Conservation (phyloP, 2,113 vertebrate species). For the Salvelinus namaycush region DNA sequence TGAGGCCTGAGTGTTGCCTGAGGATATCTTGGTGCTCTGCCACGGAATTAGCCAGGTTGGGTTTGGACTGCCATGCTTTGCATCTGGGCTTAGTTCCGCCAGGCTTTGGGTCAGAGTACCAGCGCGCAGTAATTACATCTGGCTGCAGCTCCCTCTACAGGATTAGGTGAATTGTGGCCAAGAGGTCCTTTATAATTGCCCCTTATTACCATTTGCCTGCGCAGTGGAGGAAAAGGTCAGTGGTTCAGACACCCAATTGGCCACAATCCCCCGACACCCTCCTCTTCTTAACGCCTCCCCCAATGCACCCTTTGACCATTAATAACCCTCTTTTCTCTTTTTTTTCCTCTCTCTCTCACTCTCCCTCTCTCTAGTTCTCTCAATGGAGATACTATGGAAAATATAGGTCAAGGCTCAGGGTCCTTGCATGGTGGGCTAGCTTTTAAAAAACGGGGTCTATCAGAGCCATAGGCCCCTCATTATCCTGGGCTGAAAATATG, state of each 20-base stretch:
- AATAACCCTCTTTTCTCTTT: slow-evolving; percentile 32
- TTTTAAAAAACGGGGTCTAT: slow-evolving; percentile 9
- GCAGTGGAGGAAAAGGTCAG: slow-evolving; percentile 40
- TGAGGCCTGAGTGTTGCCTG: too few relatives aligned
- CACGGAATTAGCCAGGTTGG: slow-evolving; percentile 4
- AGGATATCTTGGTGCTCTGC: not conserved
- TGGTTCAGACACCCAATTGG: slow-evolving; percentile 56
- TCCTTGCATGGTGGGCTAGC: slow-evolving; percentile 41
- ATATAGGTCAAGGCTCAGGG: slow-evolving; percentile 7
- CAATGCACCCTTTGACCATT: slow-evolving; percentile 27
- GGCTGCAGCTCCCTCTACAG: slow-evolving; percentile 58
- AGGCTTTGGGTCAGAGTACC: slow-evolving; percentile 43
- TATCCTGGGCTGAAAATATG: slow-evolving; percentile 45
- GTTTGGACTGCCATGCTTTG: slow-evolving; percentile 40
- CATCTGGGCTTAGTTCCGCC: slow-evolving; percentile 24
- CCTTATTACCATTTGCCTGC: slow-evolving; percentile 59
- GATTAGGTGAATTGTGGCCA: slow-evolving; percentile 68
- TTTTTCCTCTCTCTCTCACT: not conserved
- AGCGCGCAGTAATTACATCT: slow-evolving; percentile 64
- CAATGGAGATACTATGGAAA: slow-evolving; percentile 22
- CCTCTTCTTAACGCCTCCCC: slow-evolving; percentile 13
- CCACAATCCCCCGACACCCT: slow-evolving; percentile 52
- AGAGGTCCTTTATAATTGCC: slow-evolving; percentile 66
- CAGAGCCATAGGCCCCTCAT: slow-evolving; percentile 43
- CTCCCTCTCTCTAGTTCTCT: not conserved